A percentile compares a stretch with the other conserved stretches of the same genome.
Conservation (phyloP, 2,888 invertebrate genomes). For the Apeira syringaria region DNA sequence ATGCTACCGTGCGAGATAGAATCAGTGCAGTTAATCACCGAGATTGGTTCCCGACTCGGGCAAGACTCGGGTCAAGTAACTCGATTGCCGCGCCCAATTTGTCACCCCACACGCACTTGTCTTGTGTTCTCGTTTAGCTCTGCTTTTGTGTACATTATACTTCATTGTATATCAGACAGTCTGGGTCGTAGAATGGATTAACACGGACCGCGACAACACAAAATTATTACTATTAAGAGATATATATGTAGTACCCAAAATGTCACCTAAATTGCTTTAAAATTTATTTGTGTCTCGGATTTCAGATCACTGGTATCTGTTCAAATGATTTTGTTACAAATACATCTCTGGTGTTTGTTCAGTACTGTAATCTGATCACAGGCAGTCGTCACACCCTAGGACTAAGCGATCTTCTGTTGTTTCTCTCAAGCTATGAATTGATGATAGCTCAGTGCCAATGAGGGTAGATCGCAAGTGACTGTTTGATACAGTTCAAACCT, state of each 20-base stretch:
- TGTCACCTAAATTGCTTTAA: too few relatives aligned
- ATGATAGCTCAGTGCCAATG: not conserved
- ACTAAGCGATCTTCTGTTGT: not conserved
- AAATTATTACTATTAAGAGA: too few relatives aligned
- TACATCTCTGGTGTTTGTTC: too few relatives aligned
- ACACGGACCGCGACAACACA: too few relatives aligned
- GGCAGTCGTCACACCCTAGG: not conserved
- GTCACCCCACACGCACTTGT: conserved; percentile 59
- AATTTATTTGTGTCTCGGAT: not conserved
- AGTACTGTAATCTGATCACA: too few relatives aligned
- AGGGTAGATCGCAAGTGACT: too few relatives aligned
- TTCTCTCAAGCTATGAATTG: not conserved
- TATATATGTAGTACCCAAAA: too few relatives aligned
- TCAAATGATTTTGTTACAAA: too few relatives aligned
- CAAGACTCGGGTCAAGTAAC: conserved; percentile 77
- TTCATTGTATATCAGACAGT: not conserved
- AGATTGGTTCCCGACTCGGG: conserved; percentile 58
- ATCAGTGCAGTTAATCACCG: conserved; percentile 52
- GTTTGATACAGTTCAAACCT: too few relatives aligned
- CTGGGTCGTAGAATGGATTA: too few relatives aligned
- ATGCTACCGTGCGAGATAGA: conserved; percentile 21
- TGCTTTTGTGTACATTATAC: not conserved
- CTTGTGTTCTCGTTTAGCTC: conserved; percentile 26
- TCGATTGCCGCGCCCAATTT: conserved; percentile 79
- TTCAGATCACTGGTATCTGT: too few relatives aligned